Conservation (phyloP, 2,888 invertebrate species). For the Stenichneumon culpator region DNA sequence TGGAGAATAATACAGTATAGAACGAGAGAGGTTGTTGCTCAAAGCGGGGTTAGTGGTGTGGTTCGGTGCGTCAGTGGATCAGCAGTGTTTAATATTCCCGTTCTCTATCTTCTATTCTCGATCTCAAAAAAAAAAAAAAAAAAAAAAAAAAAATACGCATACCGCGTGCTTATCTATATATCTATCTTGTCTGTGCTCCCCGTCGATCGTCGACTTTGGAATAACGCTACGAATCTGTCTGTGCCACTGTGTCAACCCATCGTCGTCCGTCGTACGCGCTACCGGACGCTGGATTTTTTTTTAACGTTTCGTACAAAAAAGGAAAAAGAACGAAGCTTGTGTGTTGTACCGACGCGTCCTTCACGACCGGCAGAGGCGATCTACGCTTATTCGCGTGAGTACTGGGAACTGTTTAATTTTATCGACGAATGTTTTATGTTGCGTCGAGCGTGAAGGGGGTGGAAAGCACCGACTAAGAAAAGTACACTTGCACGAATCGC, state of each 20-base stretch:
- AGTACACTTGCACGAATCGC: neutral
- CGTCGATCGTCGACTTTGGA: constrained; percentile 12
- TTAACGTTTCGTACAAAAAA: neutral
- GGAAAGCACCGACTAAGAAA: neutral
- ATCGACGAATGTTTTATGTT: neutral
- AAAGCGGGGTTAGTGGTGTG: neutral
- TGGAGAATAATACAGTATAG: neutral
- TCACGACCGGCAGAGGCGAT: constrained; percentile 6
- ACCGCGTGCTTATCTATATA: neutral
- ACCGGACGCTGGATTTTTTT: constrained; percentile 3
- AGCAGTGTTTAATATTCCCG: neutral
- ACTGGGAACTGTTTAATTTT: neutral
- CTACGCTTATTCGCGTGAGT: constrained; percentile 53
- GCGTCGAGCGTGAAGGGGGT: neutral
- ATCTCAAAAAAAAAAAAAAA: neutral
- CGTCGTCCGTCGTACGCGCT: neutral
- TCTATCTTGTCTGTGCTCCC: neutral
- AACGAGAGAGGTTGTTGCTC: neutral
- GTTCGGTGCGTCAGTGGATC: constrained; percentile 12
- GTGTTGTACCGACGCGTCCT: neutral
- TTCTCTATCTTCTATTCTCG: neutral
- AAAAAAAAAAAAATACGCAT: neutral
- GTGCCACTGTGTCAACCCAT: constrained; percentile 1
- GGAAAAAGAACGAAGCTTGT: neutral
- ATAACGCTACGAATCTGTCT: constrained; percentile 3